phyloP scores from a whole-genome alignment of 1,140 invertebrate genomes.

The Apis florea region DNA sequence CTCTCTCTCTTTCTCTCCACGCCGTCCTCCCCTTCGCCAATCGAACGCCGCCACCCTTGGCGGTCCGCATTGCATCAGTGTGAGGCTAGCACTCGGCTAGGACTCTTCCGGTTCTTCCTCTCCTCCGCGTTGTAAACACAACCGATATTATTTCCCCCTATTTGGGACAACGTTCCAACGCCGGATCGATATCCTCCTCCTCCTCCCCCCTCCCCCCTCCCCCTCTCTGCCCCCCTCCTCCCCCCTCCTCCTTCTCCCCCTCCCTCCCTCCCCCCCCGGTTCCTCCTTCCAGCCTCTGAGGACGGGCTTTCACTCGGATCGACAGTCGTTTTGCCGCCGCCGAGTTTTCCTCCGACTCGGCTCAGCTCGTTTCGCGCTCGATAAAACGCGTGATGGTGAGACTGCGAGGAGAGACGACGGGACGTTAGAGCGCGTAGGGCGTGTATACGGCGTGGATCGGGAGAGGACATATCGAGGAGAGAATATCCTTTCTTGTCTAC shows the following conservation, averaged over 20 bases:
- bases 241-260: neutral
- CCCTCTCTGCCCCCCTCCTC: neutral
- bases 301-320: slow-evolving; percentile 12
- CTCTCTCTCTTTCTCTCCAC: neutral
- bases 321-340: slow-evolving; percentile 20
- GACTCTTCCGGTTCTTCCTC: slow-evolving; percentile 63
- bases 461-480: neutral
- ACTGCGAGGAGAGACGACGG: too few relatives aligned
- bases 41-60: slow-evolving; percentile 67
- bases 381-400: slow-evolving; percentile 9
- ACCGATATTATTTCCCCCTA: slow-evolving; percentile 2
- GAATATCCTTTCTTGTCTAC: too few relatives aligned
- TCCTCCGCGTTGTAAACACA: slow-evolving; percentile 57
- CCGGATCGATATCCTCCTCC: slow-evolving; percentile 48
- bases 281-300: neutral
- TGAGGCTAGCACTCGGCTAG: slow-evolving; percentile 64
- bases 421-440: neutral
- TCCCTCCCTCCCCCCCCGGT: neutral
- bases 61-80: slow-evolving; percentile 72
- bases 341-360: neutral
- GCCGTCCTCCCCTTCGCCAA: slow-evolving; percentile 59
- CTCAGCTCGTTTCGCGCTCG: slow-evolving; percentile 1
- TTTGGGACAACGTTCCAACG: slow-evolving; percentile 39
- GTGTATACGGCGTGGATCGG: neutral
- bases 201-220: neutral